phyloP scores from a whole-genome alignment of 2,797 vertebrate genomes.

The Miichthys miiuy region DNA sequence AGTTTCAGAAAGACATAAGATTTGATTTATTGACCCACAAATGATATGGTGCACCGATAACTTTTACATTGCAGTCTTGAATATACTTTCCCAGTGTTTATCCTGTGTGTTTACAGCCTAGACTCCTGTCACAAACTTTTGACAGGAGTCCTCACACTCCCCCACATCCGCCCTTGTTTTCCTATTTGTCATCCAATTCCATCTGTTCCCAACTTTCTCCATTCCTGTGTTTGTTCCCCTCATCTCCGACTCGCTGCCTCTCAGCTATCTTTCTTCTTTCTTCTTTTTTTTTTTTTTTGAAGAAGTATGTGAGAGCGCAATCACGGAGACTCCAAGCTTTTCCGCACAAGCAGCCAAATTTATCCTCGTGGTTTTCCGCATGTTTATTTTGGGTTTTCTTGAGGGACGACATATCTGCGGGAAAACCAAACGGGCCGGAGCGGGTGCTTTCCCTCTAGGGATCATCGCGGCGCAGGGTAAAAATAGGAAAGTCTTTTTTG shows the following conservation, averaged over 20 bases:
- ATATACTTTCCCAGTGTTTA: constrained; percentile 11
- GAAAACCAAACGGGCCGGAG: constrained; percentile 80
- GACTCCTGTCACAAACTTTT: constrained; percentile 46
- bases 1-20: background rate
- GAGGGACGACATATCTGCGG: constrained; percentile 83
- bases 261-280: constrained; percentile 50
- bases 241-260: constrained; percentile 50
- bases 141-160: constrained; percentile 35
- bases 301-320: constrained; percentile 77
- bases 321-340: constrained; percentile 80
- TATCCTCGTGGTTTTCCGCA: constrained; percentile 82
- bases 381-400: constrained; percentile 86
- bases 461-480: constrained; percentile 74
- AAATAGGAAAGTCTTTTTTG: constrained; percentile 83
- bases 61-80: background rate
- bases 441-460: constrained; percentile 84
- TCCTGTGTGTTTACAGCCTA: constrained; percentile 14
- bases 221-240: constrained; percentile 54
- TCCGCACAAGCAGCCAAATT: constrained; percentile 82
- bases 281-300: constrained; percentile 33
- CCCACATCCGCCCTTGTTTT: constrained; percentile 36
- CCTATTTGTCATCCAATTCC: constrained; percentile 54
- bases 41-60: background rate
- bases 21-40: background rate
- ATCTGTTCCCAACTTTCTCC: constrained; percentile 65